These are phyloP conservation scores for Kryptopterus vitreolus DNA, from an alignment of 2,797 vertebrate genomes.

Conservation along the genomic window DNA sequence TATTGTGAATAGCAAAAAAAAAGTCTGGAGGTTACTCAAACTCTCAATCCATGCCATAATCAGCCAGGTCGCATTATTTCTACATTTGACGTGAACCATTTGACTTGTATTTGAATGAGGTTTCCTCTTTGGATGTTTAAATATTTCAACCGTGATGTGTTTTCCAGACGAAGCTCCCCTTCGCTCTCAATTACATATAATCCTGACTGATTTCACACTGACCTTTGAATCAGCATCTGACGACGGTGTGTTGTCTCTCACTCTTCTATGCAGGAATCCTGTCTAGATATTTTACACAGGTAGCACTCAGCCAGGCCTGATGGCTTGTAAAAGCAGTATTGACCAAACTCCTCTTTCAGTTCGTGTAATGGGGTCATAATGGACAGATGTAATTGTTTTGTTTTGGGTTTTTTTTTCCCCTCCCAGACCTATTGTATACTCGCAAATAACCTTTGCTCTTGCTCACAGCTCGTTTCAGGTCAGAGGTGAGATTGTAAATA, in stretches of 20 bases:
- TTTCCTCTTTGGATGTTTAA: background rate
- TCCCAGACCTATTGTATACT: background rate
- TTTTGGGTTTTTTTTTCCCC: background rate
- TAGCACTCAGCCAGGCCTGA: constrained; percentile 12
- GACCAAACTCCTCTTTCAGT: constrained; percentile 2
- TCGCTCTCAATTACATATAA: constrained; percentile 22
- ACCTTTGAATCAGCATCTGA: constrained; percentile 32
- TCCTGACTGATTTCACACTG: constrained; percentile 41
- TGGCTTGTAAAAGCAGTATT: background rate
- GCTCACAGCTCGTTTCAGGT: constrained; percentile 23
- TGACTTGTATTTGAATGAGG: background rate
- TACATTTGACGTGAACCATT: background rate
- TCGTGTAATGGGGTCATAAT: constrained; percentile 4
- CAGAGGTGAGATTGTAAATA: constrained; percentile 32
- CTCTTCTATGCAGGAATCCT: background rate
- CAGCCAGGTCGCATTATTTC: background rate
- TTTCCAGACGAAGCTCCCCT: background rate
- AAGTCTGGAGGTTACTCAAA: background rate
- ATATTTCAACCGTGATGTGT: background rate
- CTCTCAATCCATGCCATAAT: background rate
- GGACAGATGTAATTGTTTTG: background rate
- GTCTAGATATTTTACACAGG: constrained; percentile 23
- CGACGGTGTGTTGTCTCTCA: constrained; percentile 4
- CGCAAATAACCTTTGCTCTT: background rate
- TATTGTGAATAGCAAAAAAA: background rate